These are phyloP conservation scores for Sycophila texana DNA, from an alignment of 2,888 invertebrate genomes.

Conservation along the genomic window DNA sequence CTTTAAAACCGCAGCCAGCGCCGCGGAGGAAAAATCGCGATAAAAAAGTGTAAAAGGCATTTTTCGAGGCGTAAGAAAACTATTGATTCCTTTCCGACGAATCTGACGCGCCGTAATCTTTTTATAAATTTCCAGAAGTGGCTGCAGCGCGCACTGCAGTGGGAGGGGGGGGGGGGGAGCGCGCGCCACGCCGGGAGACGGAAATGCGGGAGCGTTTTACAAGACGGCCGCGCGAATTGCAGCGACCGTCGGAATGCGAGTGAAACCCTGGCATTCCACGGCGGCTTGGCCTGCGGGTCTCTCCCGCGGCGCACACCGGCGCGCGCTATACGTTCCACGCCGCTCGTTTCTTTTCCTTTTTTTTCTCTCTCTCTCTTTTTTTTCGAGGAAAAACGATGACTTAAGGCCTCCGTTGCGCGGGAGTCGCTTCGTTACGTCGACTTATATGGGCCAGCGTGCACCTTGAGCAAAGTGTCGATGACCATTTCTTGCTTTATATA, in stretches of 20 bases:
- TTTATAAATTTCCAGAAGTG: no score
- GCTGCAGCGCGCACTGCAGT: neutral
- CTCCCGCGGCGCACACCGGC: no score
- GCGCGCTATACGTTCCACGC: constrained; percentile 5
- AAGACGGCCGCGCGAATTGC: neutral
- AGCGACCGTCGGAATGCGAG: constrained; percentile 24
- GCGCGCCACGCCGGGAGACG: neutral
- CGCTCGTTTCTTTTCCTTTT: neutral
- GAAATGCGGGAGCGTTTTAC: constrained; percentile 4
- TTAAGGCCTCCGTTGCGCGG: neutral
- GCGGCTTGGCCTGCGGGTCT: constrained; percentile 9
- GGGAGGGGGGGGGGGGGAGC: no score
- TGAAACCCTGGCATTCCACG: constrained; percentile 39
- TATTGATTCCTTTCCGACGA: no score
- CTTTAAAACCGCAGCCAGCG: no score
- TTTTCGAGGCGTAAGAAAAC: no score
- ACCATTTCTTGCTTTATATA: no score
- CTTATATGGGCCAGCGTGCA: no score
- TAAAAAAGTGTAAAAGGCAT: no score
- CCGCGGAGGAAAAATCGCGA: no score
- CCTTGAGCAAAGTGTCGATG: no score
- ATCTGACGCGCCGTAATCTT: no score
- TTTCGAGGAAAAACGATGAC: constrained; percentile 42
- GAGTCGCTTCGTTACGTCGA: neutral
- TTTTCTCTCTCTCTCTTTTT: neutral